A percentile compares a stretch with the other conserved stretches of the same genome.
These are phyloP conservation scores for Rhea pennata DNA, from an alignment of 2,113 vertebrate species.

Conservation along the genomic window DNA sequence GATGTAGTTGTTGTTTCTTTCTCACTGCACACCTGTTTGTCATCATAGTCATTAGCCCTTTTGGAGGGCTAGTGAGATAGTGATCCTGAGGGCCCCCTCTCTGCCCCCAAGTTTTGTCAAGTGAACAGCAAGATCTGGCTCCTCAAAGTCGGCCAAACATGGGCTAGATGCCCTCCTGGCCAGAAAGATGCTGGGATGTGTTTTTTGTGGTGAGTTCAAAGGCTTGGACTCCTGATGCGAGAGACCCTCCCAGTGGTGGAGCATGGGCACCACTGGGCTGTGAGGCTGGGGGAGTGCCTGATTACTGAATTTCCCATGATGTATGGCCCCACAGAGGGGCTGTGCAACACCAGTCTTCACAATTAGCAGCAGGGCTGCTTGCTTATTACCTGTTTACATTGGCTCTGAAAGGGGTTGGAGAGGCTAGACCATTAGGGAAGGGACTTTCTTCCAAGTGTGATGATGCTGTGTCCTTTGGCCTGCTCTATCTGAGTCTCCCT, in stretches of 20 bases:
- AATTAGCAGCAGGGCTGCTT: background rate
- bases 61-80: rapidly evolving
- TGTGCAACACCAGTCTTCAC: rapidly evolving
- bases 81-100: rapidly evolving
- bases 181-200: background rate
- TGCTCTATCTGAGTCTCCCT: background rate
- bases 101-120: background rate
- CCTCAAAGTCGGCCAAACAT: background rate
- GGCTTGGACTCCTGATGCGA: background rate
- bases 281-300: rapidly evolving
- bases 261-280: background rate
- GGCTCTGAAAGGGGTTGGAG: background rate
- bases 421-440: background rate
- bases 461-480: background rate
- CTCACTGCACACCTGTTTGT: background rate
- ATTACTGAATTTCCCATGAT: rapidly evolving
- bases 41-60: rapidly evolving
- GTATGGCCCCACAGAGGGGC: rapidly evolving
- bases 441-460: rapidly evolving
- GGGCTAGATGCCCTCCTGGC: background rate
- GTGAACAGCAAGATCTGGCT: background rate
- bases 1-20: background rate
- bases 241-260: rapidly evolving
- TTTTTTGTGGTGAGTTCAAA: background rate
- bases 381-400: background rate